phyloP scores from a whole-genome alignment of 2,797 vertebrate species.

The Pantherophis vulpinus region DNA sequence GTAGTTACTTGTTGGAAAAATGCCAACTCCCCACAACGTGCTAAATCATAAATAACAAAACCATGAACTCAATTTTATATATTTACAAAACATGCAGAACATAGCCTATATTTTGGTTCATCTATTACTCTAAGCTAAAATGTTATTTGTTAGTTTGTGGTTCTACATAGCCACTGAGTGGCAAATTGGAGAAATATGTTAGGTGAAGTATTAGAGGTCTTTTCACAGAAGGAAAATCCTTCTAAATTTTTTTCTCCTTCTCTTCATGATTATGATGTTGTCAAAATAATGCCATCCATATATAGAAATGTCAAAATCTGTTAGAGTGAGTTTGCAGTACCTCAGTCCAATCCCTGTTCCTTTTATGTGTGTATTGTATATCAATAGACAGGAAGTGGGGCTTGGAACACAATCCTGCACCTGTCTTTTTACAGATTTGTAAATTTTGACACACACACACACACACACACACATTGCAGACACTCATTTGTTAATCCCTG shows the following conservation, averaged over 20 bases:
- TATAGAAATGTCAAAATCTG: background rate
- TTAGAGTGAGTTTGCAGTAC: background rate
- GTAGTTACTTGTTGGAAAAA: background rate
- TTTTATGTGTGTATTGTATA: background rate
- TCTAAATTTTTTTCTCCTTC: background rate
- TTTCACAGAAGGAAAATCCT: background rate
- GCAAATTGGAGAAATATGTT: background rate
- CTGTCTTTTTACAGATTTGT: background rate
- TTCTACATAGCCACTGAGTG: background rate
- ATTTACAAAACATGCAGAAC: background rate
- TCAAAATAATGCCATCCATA: background rate
- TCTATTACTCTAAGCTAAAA: background rate
- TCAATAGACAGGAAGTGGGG: background rate
- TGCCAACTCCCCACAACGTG: background rate
- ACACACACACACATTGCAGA: background rate
- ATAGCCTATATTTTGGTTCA: too few species aligned
- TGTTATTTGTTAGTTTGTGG: background rate
- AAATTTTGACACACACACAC: background rate
- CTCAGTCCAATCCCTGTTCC: background rate
- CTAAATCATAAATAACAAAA: background rate
- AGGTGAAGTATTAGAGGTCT: background rate
- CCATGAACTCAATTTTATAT: background rate
- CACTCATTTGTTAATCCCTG: background rate
- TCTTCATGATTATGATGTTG: background rate
- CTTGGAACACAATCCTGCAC: background rate